A percentile compares a stretch with the other conserved stretches of the same genome.
phyloP scores from a whole-genome alignment of 1,140 invertebrate species.

The Globodera ellingtonae region DNA sequence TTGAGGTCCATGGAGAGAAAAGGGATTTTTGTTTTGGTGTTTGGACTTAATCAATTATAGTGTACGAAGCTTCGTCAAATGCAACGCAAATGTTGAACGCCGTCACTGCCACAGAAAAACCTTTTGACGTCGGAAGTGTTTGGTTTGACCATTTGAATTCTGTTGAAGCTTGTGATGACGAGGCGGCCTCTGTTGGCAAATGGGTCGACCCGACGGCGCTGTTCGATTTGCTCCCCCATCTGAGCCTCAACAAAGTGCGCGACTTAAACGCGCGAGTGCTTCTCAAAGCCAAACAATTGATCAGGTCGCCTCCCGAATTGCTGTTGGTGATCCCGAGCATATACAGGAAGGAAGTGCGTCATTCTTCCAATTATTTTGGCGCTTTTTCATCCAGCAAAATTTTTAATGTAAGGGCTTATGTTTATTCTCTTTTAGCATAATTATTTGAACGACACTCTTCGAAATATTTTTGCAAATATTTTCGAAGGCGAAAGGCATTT shows the following conservation, averaged over 20 bases:
- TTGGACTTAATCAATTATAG: no score
- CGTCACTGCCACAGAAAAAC: not conserved
- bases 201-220: not conserved
- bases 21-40: no score
- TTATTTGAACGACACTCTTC: constrained; percentile 26
- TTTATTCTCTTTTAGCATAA: constrained; percentile 20
- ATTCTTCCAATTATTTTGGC: not conserved
- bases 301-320: constrained; percentile 29
- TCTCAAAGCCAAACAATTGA: constrained; percentile 10
- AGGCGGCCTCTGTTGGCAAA: not conserved
- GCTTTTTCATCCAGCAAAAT: not conserved
- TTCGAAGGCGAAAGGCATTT: constrained; percentile 29
- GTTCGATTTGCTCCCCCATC: constrained; percentile 29
- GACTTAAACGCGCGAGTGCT: constrained; percentile 23
- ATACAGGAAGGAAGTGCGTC: constrained; percentile 16
- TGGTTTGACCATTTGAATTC: not conserved
- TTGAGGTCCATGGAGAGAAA: no score
- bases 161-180: not conserved
- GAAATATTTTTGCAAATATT: constrained; percentile 26
- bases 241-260: constrained; percentile 12
- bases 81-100: no score
- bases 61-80: no score
- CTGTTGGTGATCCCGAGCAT: constrained; percentile 29
- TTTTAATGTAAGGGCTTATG: not conserved
- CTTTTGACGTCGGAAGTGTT: not conserved